Evolutionary conservation across 2,888 invertebrate genomes (phyloP).

Genomic region (Perizoma affinitatum): DNA sequence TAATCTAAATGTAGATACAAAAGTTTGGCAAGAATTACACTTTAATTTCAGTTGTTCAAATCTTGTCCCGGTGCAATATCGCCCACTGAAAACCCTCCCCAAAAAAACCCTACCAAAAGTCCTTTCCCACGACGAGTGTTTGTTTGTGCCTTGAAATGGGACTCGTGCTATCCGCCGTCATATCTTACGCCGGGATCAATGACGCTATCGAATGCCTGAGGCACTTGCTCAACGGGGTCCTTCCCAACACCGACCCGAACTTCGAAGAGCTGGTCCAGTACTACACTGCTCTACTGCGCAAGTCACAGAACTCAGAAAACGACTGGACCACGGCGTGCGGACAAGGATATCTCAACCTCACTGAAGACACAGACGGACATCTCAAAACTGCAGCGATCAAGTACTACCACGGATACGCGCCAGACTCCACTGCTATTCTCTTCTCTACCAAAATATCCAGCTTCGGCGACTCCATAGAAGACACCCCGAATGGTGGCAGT

Average conservation of each 20-base stretch:
- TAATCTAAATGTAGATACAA: conserved; percentile 78
- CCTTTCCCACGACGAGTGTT: conserved; percentile 52
- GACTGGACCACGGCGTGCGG: conserved; percentile 72
- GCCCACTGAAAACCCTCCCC: conserved; percentile 58
- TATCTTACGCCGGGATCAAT: conserved; percentile 89
- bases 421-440: conserved; percentile 71
- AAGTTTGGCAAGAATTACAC: conserved; percentile 80
- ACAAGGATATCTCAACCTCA: conserved; percentile 73
- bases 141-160: conserved; percentile 83
- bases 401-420: conserved; percentile 65
- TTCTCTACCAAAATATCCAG: conserved; percentile 83
- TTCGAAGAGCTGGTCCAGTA: conserved; percentile 70
- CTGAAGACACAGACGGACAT: conserved; percentile 67
- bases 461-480: conserved; percentile 78
- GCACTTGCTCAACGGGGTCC: conserved; percentile 75
- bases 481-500: conserved; percentile 59
- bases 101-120: conserved; percentile 50
- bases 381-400: conserved; percentile 72
- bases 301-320: conserved; percentile 56
- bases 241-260: conserved; percentile 70
- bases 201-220: conserved; percentile 86
- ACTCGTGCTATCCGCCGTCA: conserved; percentile 88
- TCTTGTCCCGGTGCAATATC: conserved; percentile 77
- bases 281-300: conserved; percentile 67
- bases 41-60: conserved; percentile 84